Conservation (phyloP, 2,888 invertebrate genomes). For the Kuschelorhynchus macadamiae region DNA sequence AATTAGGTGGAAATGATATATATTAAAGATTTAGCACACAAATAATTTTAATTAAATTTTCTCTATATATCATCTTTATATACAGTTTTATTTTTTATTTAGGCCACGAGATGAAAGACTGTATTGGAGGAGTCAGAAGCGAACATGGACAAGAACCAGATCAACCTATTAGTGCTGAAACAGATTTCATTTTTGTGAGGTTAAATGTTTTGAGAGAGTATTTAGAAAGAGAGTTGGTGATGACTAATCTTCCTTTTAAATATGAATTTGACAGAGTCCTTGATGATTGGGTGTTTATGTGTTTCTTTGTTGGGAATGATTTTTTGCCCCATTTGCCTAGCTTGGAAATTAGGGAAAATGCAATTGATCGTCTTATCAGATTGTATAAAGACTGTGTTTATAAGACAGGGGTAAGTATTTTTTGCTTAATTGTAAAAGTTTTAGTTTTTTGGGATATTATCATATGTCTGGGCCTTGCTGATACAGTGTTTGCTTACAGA, state of each 20-base stretch:
- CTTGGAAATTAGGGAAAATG: slow-evolving; percentile 96
- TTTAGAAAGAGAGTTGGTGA: slow-evolving; percentile 87
- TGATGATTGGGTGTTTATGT: slow-evolving; percentile 99
- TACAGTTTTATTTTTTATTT: slow-evolving; percentile 54
- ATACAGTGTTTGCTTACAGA: no score
- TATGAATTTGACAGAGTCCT: slow-evolving; percentile 96
- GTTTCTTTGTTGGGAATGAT: slow-evolving; percentile 99
- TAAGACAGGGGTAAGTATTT: slow-evolving; percentile 82
- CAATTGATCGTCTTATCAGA: slow-evolving; percentile 93
- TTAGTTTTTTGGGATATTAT: no score
- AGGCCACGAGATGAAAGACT: slow-evolving; percentile 96
- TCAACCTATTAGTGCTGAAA: slow-evolving; percentile 78
- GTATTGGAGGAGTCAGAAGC: slow-evolving; percentile 77
- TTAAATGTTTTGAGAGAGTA: slow-evolving; percentile 94
- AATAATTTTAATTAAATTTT: no score
- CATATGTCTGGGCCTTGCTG: no score
- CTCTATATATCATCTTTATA: no score
- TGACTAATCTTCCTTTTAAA: slow-evolving; percentile 93
- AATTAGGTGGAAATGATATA: no score
- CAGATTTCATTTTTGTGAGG: slow-evolving; percentile 93
- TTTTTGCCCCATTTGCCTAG: slow-evolving; percentile 98
- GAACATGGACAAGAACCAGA: slow-evolving; percentile 70
- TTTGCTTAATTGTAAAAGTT: slow-evolving; percentile 24
- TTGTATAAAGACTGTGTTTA: slow-evolving; percentile 96
- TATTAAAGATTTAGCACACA: no score